Conservation (phyloP, 2,888 invertebrate species). For the Machimus atricapillus region DNA sequence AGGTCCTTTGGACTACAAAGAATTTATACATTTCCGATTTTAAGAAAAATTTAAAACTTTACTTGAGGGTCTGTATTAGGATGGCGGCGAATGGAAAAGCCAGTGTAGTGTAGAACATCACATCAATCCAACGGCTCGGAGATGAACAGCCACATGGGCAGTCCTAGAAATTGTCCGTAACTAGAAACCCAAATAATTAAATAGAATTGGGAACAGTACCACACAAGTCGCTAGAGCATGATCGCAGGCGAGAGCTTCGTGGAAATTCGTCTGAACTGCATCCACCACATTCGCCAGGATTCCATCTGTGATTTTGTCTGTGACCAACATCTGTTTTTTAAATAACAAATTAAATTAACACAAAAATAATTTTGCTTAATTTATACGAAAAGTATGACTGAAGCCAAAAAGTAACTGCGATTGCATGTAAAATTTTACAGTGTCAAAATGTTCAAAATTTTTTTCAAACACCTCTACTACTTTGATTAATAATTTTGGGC, state of each 20-base stretch:
- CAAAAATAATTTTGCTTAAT: neutral
- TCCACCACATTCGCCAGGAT: neutral
- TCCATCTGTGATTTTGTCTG: neutral
- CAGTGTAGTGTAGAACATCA: neutral
- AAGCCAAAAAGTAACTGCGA: neutral
- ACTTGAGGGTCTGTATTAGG: neutral
- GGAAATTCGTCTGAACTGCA: neutral
- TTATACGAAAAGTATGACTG: neutral
- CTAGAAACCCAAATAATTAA: neutral
- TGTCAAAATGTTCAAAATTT: neutral
- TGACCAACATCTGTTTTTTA: neutral
- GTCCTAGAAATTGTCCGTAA: neutral
- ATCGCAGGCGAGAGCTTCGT: neutral
- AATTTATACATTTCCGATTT: neutral
- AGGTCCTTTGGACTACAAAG: neutral
- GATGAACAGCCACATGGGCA: constrained; percentile 6
- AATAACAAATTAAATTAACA: neutral
- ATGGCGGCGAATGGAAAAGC: neutral
- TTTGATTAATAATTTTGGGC: no score
- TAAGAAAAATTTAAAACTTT: neutral
- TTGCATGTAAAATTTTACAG: neutral
- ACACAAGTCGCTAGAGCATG: neutral
- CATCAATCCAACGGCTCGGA: neutral
- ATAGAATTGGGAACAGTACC: neutral
- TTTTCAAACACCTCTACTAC: neutral